Conservation (phyloP, 2,888 invertebrate species). For the Zaprionus lineosus region DNA sequence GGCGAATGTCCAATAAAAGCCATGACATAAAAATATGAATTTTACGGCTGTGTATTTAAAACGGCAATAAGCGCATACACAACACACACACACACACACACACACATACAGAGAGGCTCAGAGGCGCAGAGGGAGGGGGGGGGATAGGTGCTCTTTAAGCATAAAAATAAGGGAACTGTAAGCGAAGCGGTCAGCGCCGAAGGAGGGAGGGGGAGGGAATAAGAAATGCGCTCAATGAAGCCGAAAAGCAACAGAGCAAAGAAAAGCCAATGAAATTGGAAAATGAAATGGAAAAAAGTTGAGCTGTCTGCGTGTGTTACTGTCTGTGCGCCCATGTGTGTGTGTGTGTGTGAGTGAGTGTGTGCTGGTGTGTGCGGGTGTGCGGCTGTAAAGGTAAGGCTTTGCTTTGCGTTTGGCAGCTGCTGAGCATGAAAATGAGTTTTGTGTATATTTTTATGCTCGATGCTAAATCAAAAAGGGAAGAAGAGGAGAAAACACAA, state of each 20-base stretch:
- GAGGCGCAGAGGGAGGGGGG: too few relatives aligned
- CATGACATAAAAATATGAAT: conserved; percentile 71
- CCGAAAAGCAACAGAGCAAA: conserved; percentile 58
- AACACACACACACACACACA: conserved; percentile 4
- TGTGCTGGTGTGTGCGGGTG: conserved; percentile 1
- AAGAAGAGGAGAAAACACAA: conserved; percentile 1
- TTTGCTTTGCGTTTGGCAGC: conserved; percentile 60
- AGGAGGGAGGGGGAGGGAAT: conserved; percentile 12
- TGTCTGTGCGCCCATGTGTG: conserved; percentile 4
- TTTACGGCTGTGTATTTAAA: conserved; percentile 71
- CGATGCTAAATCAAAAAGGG: conserved; percentile 40
- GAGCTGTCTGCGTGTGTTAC: conserved; percentile 21
- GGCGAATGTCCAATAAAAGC: conserved; percentile 68
- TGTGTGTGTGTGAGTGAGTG: conserved; percentile 6
- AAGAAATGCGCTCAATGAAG: conserved; percentile 70
- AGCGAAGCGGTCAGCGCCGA: conserved; percentile 16
- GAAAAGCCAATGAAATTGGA: conserved; percentile 65
- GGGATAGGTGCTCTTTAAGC: conserved; percentile 16
- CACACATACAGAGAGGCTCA: neutral
- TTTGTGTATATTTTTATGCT: conserved; percentile 64
- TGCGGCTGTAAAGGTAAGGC: conserved; percentile 51
- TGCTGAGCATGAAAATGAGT: conserved; percentile 73
- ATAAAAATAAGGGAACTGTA: conserved; percentile 35
- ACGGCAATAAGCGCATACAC: conserved; percentile 56
- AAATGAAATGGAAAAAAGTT: conserved; percentile 71